These are phyloP conservation scores for Morone saxatilis DNA, from an alignment of 2,113 vertebrate species.

Conservation along the genomic window DNA sequence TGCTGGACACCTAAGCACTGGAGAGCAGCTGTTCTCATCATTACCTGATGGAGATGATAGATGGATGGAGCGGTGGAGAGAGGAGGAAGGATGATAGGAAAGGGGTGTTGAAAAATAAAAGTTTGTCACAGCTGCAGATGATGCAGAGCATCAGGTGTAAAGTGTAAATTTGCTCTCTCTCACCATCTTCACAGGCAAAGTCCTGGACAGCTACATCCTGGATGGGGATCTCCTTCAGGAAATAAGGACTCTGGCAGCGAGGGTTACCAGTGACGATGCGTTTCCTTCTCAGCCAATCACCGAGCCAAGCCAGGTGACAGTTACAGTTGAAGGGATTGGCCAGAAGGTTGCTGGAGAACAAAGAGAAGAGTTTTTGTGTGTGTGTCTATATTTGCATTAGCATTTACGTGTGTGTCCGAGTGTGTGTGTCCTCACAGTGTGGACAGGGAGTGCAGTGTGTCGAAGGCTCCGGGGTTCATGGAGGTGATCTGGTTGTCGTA, in stretches of 20 bases:
- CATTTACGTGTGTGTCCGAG: background rate
- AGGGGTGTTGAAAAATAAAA: background rate
- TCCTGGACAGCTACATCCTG: slow-evolving; percentile 98
- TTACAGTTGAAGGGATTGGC: slow-evolving; percentile 99
- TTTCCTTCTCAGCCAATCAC: slow-evolving; percentile 97
- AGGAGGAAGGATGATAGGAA: background rate
- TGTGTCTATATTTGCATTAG: background rate
- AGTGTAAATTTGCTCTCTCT: slow-evolving; percentile 20
- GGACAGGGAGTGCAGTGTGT: slow-evolving; percentile 95
- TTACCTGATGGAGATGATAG: slow-evolving; percentile 84
- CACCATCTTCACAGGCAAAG: slow-evolving; percentile 97
- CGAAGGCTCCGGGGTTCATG: slow-evolving; percentile 93
- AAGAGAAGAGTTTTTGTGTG: background rate
- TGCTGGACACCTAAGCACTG: slow-evolving; percentile 91
- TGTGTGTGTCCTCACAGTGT: slow-evolving; percentile 89
- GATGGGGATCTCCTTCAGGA: slow-evolving; percentile 98
- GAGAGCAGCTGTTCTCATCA: slow-evolving; percentile 96
- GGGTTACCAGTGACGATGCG: slow-evolving; percentile 98
- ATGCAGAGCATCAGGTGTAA: background rate
- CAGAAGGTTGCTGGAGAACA: slow-evolving; percentile 90
- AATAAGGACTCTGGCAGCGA: slow-evolving; percentile 96
- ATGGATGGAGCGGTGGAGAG: background rate
- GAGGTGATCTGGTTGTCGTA: slow-evolving; percentile 99
- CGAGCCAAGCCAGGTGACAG: slow-evolving; percentile 96
- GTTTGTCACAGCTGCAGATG: background rate